These are phyloP conservation scores for Amblyopsis hoosieri DNA, from an alignment of 2,797 vertebrate species.

Conservation along the genomic window DNA sequence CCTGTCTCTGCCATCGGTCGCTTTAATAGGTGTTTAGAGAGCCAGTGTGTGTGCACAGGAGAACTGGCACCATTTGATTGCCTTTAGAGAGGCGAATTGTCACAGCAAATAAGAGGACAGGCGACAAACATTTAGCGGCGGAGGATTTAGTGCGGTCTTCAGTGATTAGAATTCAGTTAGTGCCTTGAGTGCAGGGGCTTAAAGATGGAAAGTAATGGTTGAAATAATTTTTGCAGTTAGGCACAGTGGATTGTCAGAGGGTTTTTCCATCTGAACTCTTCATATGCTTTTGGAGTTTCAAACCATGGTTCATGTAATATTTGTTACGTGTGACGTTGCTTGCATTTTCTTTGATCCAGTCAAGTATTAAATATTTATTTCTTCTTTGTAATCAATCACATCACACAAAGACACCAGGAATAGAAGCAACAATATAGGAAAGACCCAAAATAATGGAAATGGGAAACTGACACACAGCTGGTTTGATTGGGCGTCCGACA, in stretches of 20 bases:
- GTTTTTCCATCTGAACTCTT: too few relatives aligned
- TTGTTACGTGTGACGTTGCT: too few relatives aligned
- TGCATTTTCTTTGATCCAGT: too few relatives aligned
- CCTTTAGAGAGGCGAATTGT: conserved; percentile 33
- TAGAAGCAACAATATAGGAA: conserved; percentile 44
- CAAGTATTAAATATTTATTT: too few relatives aligned
- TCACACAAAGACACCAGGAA: background rate
- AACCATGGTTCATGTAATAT: too few relatives aligned
- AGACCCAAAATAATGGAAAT: background rate
- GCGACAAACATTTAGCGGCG: background rate
- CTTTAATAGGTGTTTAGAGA: conserved; percentile 61
- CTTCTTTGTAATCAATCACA: too few relatives aligned
- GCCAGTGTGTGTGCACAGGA: conserved; percentile 24
- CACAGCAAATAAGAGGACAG: conserved; percentile 10
- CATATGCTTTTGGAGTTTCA: too few relatives aligned
- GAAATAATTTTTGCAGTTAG: background rate
- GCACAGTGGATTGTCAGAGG: too few relatives aligned
- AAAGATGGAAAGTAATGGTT: background rate
- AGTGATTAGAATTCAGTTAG: background rate
- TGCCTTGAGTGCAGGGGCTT: background rate
- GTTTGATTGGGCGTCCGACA: conserved; percentile 71
- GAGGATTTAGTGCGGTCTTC: conserved; percentile 7
- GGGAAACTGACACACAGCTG: conserved; percentile 66
- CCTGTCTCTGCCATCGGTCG: conserved; percentile 50
- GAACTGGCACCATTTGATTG: conserved; percentile 37